Percentiles rank a stretch among this genome's conserved stretches.
Conservation (phyloP, 2,113 vertebrate species). For the Rousettus leschenaultii region DNA sequence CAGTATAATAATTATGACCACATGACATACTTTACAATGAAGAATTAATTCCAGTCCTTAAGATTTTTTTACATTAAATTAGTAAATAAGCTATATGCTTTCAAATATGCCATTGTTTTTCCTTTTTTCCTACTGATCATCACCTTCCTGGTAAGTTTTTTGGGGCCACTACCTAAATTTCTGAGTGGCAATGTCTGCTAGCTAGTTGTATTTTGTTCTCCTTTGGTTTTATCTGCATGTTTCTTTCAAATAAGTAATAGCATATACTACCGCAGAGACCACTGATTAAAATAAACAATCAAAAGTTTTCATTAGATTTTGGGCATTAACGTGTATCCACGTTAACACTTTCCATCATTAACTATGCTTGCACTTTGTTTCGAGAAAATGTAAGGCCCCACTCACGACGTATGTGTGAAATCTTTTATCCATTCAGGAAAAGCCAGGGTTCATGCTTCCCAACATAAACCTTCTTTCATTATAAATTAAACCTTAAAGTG, state of each 20-base stretch:
- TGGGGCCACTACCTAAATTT: not conserved
- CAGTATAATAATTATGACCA: conserved; percentile 48
- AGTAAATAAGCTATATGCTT: not conserved
- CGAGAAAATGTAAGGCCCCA: not conserved
- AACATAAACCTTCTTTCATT: not conserved
- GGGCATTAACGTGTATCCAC: not conserved
- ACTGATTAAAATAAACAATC: not conserved
- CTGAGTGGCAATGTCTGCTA: not conserved
- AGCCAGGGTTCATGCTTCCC: not conserved
- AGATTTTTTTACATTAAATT: not conserved
- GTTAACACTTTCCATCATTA: not conserved
- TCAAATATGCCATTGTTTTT: not conserved
- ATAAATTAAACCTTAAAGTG: not conserved
- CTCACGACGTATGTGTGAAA: not conserved
- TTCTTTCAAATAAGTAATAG: not conserved
- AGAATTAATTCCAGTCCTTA: not conserved
- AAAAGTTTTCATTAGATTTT: not conserved
- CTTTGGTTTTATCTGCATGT: not conserved
- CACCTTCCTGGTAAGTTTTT: not conserved
- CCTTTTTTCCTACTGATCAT: not conserved
- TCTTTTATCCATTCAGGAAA: not conserved
- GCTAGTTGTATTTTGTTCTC: not conserved
- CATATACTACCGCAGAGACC: not conserved
- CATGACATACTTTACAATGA: not conserved
- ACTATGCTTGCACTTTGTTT: not conserved